Evolutionary conservation across 2,797 vertebrate genomes (phyloP).

Genomic region (Anabas testudineus): DNA sequence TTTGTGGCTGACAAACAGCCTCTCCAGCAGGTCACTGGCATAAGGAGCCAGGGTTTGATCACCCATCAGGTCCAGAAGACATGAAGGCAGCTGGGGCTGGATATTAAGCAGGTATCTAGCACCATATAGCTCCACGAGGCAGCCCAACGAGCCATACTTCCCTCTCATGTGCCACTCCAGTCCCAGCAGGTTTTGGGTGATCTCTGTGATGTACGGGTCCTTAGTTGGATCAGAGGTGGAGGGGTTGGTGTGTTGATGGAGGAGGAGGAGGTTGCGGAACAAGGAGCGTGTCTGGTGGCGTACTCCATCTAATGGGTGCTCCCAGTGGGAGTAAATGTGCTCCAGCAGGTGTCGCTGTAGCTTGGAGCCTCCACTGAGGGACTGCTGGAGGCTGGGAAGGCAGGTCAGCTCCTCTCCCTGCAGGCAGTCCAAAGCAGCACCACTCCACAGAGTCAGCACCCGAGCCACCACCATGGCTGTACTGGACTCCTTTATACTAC

Average conservation of each 20-base stretch:
- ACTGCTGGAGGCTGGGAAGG: slow-evolving; percentile 77
- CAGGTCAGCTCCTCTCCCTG: slow-evolving; percentile 62
- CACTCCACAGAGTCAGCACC: slow-evolving; percentile 92
- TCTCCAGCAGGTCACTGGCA: slow-evolving; percentile 93
- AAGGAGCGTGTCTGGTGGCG: slow-evolving; percentile 92
- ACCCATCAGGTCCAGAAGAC: slow-evolving; percentile 90
- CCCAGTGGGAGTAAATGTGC: slow-evolving; percentile 95
- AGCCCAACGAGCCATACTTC: slow-evolving; percentile 90
- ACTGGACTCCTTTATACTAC: slow-evolving; percentile 92
- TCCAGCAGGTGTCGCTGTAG: slow-evolving; percentile 85
- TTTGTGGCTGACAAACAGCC: slow-evolving; percentile 93
- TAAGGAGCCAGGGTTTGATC: slow-evolving; percentile 94
- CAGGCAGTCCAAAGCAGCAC: slow-evolving; percentile 86
- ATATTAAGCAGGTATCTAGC: slow-evolving; percentile 85
- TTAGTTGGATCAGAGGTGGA: slow-evolving; percentile 38
- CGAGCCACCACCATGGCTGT: slow-evolving; percentile 90
- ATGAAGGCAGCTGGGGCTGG: slow-evolving; percentile 86
- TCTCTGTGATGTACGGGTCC: slow-evolving; percentile 85
- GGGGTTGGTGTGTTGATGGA: slow-evolving; percentile 80
- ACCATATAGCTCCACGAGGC: slow-evolving; percentile 90
- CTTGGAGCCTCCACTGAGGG: slow-evolving; percentile 84
- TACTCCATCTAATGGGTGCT: slow-evolving; percentile 94
- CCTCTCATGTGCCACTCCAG: slow-evolving; percentile 96
- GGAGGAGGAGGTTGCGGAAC: slow-evolving; percentile 90
- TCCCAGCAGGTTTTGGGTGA: slow-evolving; percentile 85